These are phyloP conservation scores for Okamejei kenojei DNA, from an alignment of 2,797 vertebrate genomes.

Conservation along the genomic window DNA sequence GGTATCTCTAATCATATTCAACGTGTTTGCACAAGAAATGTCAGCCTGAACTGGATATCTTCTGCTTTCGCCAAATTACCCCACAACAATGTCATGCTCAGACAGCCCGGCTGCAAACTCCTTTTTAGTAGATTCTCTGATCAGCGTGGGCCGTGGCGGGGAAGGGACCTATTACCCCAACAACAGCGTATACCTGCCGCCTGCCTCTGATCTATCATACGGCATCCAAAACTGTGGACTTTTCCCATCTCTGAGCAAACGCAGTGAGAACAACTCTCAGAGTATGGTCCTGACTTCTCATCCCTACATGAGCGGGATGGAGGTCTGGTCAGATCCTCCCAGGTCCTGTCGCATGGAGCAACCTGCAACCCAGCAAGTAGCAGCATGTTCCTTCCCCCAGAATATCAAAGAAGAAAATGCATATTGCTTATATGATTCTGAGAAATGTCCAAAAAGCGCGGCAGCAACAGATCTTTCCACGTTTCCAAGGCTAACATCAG, in stretches of 20 bases:
- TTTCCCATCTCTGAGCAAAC: slow-evolving; percentile 79
- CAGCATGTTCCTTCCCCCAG: slow-evolving; percentile 82
- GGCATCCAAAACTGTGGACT: slow-evolving; percentile 85
- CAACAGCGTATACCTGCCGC: slow-evolving; percentile 81
- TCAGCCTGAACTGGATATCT: slow-evolving; percentile 98
- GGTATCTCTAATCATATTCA: slow-evolving; percentile 99
- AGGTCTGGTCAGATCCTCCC: slow-evolving; percentile 86
- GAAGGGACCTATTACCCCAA: slow-evolving; percentile 77
- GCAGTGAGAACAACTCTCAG: slow-evolving; percentile 73
- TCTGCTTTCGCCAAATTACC: slow-evolving; percentile 94
- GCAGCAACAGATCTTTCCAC: slow-evolving; percentile 68
- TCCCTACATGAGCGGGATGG: slow-evolving; percentile 81
- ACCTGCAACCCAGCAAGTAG: slow-evolving; percentile 70
- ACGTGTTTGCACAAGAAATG: slow-evolving; percentile 99
- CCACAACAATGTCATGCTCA: slow-evolving; percentile 96
- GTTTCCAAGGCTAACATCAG: slow-evolving; percentile 69
- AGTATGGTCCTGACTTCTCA: slow-evolving; percentile 70
- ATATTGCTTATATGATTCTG: slow-evolving; percentile 89
- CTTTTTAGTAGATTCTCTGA: slow-evolving; percentile 94
- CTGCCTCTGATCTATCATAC: slow-evolving; percentile 83
- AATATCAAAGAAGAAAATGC: slow-evolving; percentile 93
- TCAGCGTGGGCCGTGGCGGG: slow-evolving; percentile 82
- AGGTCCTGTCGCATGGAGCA: slow-evolving; percentile 84
- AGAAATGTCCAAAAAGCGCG: slow-evolving; percentile 84
- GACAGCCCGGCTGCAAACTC: slow-evolving; percentile 91